Conservation (phyloP, 2,113 vertebrate species). For the Onychostruthus taczanowskii region DNA sequence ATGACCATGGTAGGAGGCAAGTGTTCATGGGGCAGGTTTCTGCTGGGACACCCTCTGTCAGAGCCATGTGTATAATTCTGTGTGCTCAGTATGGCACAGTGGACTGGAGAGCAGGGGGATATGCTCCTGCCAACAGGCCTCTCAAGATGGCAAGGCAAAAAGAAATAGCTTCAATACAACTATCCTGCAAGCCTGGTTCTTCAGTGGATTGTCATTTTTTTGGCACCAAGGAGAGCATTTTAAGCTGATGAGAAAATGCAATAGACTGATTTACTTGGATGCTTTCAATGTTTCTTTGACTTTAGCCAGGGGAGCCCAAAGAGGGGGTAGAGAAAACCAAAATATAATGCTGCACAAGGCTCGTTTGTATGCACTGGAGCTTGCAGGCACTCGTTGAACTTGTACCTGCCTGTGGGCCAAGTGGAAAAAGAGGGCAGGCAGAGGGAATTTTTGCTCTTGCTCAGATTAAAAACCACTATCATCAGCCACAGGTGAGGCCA, state of each 20-base stretch:
- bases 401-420: not conserved
- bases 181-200: not conserved
- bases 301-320: slow-evolving; percentile 39
- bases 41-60: not conserved
- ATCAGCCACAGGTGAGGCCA: not conserved
- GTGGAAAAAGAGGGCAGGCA: not conserved
- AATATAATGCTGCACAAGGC: slow-evolving; percentile 38
- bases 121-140: slow-evolving; percentile 1
- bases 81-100: not conserved
- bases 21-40: not conserved
- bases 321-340: not conserved
- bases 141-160: slow-evolving; percentile 8
- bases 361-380: slow-evolving; percentile 46
- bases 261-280: slow-evolving; percentile 59
- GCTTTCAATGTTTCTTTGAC: slow-evolving; percentile 47
- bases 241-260: slow-evolving; percentile 50
- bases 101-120: not conserved
- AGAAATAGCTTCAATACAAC: slow-evolving; percentile 33
- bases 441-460: not conserved
- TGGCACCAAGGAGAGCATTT: slow-evolving; percentile 11
- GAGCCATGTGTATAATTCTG: not conserved
- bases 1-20: not conserved
- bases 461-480: not conserved
- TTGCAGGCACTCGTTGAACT: slow-evolving; percentile 17
- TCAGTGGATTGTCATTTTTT: slow-evolving; percentile 44